A percentile compares a stretch with the other conserved stretches of the same genome.
Evolutionary conservation across 2,113 vertebrate species (phyloP).

Genomic region (Rhea americana): DNA sequence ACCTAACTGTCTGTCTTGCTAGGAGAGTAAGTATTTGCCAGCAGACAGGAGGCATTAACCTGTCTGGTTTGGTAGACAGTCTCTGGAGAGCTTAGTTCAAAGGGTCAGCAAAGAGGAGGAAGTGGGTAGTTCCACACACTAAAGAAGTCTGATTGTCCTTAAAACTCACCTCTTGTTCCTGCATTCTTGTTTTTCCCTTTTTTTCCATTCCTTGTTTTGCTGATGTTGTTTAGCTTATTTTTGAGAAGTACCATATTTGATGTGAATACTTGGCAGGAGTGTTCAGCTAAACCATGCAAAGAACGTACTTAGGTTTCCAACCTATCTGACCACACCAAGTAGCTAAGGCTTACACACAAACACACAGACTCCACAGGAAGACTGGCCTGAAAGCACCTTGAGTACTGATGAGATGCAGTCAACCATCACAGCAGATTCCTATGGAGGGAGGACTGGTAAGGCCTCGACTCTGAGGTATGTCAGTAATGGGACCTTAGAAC

Average conservation of each 20-base stretch:
- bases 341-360: neutral
- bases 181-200: neutral
- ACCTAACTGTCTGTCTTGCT: neutral
- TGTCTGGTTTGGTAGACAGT: neutral
- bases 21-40: neutral
- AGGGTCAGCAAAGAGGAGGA: neutral
- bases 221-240: neutral
- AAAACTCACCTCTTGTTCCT: neutral
- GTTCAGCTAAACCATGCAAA: neutral
- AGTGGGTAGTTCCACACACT: neutral
- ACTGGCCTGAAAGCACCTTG: neutral
- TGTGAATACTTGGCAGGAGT: neutral
- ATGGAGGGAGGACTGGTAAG: neutral
- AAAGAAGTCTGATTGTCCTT: neutral
- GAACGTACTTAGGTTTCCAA: neutral
- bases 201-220: neutral
- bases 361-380: neutral
- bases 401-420: neutral
- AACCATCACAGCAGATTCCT: neutral
- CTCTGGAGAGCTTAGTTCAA: neutral
- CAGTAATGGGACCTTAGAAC: neutral
- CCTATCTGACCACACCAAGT: neutral
- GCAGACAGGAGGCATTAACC: neutral
- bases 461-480: neutral
- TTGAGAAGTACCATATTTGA: neutral